A percentile compares a stretch with the other conserved stretches of the same genome.
These are phyloP conservation scores for Syngnathoides biaculeatus DNA, from an alignment of 2,113 vertebrate species.

Conservation along the genomic window DNA sequence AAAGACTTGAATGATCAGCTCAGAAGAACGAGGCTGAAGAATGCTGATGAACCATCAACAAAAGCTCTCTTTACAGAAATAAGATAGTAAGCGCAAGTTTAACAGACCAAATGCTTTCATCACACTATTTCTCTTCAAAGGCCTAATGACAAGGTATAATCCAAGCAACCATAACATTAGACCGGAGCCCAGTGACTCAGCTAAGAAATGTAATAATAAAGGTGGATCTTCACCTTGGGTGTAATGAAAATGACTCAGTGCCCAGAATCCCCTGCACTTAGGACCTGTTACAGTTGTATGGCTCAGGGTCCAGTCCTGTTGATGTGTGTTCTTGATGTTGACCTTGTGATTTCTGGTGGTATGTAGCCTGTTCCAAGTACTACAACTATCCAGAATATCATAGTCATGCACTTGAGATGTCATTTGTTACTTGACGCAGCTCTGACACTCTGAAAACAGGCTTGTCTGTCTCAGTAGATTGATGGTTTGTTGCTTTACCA, in stretches of 20 bases:
- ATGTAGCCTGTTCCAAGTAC: slow-evolving; percentile 20
- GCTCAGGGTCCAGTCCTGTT: slow-evolving; percentile 58
- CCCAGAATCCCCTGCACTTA: slow-evolving; percentile 65
- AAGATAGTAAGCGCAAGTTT: slow-evolving; percentile 75
- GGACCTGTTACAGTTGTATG: slow-evolving; percentile 69
- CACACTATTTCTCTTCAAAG: slow-evolving; percentile 73
- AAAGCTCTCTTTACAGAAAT: slow-evolving; percentile 71
- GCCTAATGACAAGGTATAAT: slow-evolving; percentile 79
- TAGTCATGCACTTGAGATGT: slow-evolving; percentile 33
- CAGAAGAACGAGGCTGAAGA: slow-evolving; percentile 60
- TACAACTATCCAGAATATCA: slow-evolving; percentile 26
- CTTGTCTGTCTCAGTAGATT: slow-evolving; percentile 21
- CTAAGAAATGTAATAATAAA: slow-evolving; percentile 71
- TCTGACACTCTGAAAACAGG: slow-evolving; percentile 13
- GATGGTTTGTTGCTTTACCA: slow-evolving; percentile 13
- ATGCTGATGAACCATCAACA: slow-evolving; percentile 73
- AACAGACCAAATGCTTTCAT: slow-evolving; percentile 72
- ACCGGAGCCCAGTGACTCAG: slow-evolving; percentile 67
- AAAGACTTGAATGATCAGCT: slow-evolving; percentile 65
- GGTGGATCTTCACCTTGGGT: slow-evolving; percentile 51
- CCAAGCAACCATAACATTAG: slow-evolving; percentile 71
- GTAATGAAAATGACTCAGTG: slow-evolving; percentile 61
- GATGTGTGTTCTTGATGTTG: slow-evolving; percentile 70
- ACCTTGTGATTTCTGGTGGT: slow-evolving; percentile 42
- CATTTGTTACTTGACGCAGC: slow-evolving; percentile 4